Evolutionary conservation across 2,797 vertebrate species (phyloP), one percentile per base, ranked within the genome.

Genomic region (Distichodus sexfasciatus): DNA sequence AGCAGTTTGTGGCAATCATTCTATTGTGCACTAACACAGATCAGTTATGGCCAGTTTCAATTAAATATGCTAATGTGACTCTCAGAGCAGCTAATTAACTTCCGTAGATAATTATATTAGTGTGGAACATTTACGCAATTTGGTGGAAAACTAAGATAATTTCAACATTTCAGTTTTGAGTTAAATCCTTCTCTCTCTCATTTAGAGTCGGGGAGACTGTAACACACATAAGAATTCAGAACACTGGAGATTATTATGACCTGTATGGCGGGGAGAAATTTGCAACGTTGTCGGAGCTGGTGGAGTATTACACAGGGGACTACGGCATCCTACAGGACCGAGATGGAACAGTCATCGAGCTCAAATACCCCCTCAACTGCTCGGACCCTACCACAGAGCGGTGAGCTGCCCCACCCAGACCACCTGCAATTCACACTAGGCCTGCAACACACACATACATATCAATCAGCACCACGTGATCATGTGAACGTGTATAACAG

Each of bases 231-330:
- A 93, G 96, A 11, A 99, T 99, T 87, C 97, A 99, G 83, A 99
- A 99, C 82, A 96, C 96, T 0, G 97, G 97, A 0, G 97, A 99
- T 79, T 99, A 84, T 86, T 99, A 99, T 0, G 97, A 99, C 84
- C 87, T 99, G 31, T 99, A 99, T 0, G 97, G 96, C 29, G 97
- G 97, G 51, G 97, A 99, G 87, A 98, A 98, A 88, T 99, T 99
- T 19, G 96, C 97, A 14, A 98, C 95, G 0, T 82, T 99, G 73
- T 91, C 97, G 0, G 97, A 98, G 81, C 88, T 99, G 79, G 97
- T 99, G 87, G 95, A 98, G 0, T 96, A 93, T 83, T 99, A 99
- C 87, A 98, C 93, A 0, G 91, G 92, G 5, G 94, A 99, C 48
- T 92, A 94, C 0, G 95, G 94, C 3, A 90, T 90, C 0, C 90